Base-by-base conservation (phyloP, 2,797 vertebrate species). In the Sebastes nivosus region DNA sequence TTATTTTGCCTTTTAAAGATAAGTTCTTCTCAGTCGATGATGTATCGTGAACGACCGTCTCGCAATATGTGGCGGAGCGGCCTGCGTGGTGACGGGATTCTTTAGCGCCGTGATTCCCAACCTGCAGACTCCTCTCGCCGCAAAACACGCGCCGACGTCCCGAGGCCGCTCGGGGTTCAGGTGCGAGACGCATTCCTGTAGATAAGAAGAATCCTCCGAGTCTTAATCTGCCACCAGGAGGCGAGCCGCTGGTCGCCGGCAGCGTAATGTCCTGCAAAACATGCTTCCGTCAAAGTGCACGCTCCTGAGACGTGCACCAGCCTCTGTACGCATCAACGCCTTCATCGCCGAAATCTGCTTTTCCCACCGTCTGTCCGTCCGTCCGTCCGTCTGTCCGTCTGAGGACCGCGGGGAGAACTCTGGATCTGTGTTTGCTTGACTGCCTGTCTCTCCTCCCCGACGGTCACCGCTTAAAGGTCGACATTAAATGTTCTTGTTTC, bases 51-150 rank as follows among this genome's bases (percentile, higher is more conserved):
- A 52, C 20, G 6, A 5, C 55, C 2, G 30, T 67, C 75, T 42
- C 1, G 12, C 79, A 75, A 4, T 75, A 24, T 57, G 55, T 68
- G 8, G 38, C 74, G 13, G 67, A 34, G 60, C 36, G 18, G 18
- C 54, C 52, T 4, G 25, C 12, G 1, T 0, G 42, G 67, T 0
- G 84, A 2, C 70, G 2, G 79, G 70, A 67, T 18, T 18, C 42
- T 46, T 18, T 46, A 46, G 42, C 42, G 42, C 52, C 13, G 36
- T 16, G 20, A 66, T 1, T 38, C 72, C 25, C 65, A 20, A 22
- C 76, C 81, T 59, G 71, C 83, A 80, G 76, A 85, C 89, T 92
- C 93, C 89, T 90, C 92, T 88, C 91, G 91, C 93, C 60, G 88
- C 92, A 42, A 72, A 78, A 78, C 72, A 55, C 18, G 13, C 50